Evolutionary conservation across 2,797 vertebrate species (phyloP), one percentile per base, ranked within the genome.

Genomic region (Scleropages formosus): DNA sequence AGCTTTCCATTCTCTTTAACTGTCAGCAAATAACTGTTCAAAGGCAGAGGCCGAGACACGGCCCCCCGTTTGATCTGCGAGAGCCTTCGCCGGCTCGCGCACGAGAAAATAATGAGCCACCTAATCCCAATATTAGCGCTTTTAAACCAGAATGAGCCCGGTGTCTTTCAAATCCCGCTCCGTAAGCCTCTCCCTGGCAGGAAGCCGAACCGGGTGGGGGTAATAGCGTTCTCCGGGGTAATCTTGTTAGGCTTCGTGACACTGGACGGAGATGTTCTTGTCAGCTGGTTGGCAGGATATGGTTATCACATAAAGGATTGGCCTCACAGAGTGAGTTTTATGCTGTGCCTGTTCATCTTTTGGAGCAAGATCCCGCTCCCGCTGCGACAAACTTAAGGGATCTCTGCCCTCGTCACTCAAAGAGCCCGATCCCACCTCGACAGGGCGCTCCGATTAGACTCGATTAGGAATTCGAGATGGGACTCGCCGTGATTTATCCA

Each of bases 211-310:
- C 91, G 89, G 91, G 83, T 87, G 70, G 47, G 22, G 77, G 74
- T 67, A 59, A 27, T 78, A 66, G 78, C 89, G 82, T 85, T 85
- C 88, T 90, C 85, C 86, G 83, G 79, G 81, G 81, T 89, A 91
- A 93, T 89, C 88, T 87, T 90, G 90, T 92, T 92, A 90, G 82
- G 77, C 85, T 86, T 88, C 89, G 86, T 91, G 90, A 92, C 77
- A 82, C 83, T 90, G 87, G 90, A 88, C 90, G 91, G 90, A 91
- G 83, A 85, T 79, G 81, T 60, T 89, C 85, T 86, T 91, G 90
- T 92, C 90, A 90, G 90, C 78, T 73, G 84, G 83, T 86, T 92
- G 88, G 85, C 88, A 24, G 85, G 85, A 88, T 90, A 85, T 85
- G 86, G 84, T 85, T 61, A n/a, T 81, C 77, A 84, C 85, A 81